Conservation (phyloP, 2,888 invertebrate species). For the Auanema sp. region DNA sequence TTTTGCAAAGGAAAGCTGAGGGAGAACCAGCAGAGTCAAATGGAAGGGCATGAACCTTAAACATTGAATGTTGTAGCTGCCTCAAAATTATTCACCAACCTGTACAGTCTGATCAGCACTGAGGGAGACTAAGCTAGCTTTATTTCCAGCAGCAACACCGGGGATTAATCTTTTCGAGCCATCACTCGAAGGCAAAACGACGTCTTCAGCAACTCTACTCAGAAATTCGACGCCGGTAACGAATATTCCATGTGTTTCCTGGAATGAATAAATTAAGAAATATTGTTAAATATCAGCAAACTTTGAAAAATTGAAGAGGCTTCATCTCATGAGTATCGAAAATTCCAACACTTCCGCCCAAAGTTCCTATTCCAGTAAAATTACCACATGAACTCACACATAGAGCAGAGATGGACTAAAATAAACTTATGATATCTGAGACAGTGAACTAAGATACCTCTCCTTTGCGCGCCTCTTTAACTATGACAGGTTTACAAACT, state of each 20-base stretch:
- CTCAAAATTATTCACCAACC: slow-evolving; percentile 10
- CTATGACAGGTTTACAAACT: slow-evolving; percentile 23
- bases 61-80: neutral
- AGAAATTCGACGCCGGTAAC: slow-evolving; percentile 93
- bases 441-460: slow-evolving; percentile 21
- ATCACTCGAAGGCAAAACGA: slow-evolving; percentile 11
- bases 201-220: slow-evolving; percentile 28
- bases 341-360: slow-evolving; percentile 64
- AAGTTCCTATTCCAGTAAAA: slow-evolving; percentile 76
- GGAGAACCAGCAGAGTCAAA: slow-evolving; percentile 26
- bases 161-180: slow-evolving; percentile 22
- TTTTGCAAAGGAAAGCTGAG: slow-evolving; percentile 30
- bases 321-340: slow-evolving; percentile 42
- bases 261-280: too few relatives aligned
- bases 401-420: slow-evolving; percentile 54
- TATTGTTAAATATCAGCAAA: neutral
- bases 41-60: slow-evolving; percentile 37
- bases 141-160: slow-evolving; percentile 42
- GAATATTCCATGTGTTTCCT: slow-evolving; percentile 81
- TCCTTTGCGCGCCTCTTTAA: slow-evolving; percentile 28
- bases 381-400: slow-evolving; percentile 78
- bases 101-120: slow-evolving; percentile 61
- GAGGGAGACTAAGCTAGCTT: slow-evolving; percentile 52
- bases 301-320: slow-evolving; percentile 25
- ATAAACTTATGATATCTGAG: neutral